Percentiles rank a stretch among this genome's conserved stretches.
phyloP scores from a whole-genome alignment of 1,140 invertebrate species.

The Eriosoma lanigerum region DNA sequence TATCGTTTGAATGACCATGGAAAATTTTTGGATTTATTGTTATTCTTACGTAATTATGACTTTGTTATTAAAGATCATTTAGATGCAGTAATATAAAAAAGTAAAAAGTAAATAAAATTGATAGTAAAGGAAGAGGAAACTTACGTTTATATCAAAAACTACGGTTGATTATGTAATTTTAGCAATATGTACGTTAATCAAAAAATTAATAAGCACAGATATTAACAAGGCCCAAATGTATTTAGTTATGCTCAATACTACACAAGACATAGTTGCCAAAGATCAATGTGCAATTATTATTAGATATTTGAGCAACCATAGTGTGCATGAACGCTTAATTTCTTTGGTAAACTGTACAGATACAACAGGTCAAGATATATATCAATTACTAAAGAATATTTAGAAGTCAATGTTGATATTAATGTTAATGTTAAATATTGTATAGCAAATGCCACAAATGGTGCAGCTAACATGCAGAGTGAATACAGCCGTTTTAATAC shows the following conservation, averaged over 20 bases:
- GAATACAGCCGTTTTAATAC: slow-evolving; percentile 53
- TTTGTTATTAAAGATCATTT: background rate
- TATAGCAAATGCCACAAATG: slow-evolving; percentile 52
- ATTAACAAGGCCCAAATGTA: slow-evolving; percentile 47
- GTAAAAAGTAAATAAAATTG: background rate
- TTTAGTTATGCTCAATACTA: slow-evolving; percentile 53
- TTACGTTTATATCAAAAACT: slow-evolving; percentile 3
- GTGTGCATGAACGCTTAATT: slow-evolving; percentile 50
- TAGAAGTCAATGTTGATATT: too few species aligned
- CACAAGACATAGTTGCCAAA: slow-evolving; percentile 53
- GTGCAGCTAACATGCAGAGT: slow-evolving; percentile 53
- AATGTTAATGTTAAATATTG: slow-evolving; percentile 1
- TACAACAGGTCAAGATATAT: slow-evolving; percentile 5
- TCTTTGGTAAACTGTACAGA: slow-evolving; percentile 43
- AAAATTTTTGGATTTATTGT: background rate
- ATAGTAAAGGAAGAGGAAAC: slow-evolving; percentile 1
- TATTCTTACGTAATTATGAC: background rate
- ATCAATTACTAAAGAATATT: background rate
- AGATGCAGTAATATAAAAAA: background rate
- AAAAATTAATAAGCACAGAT: background rate
- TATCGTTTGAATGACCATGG: background rate
- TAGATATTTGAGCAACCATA: slow-evolving; percentile 45
- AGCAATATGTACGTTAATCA: background rate
- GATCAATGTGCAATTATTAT: slow-evolving; percentile 53
- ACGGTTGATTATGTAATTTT: slow-evolving; percentile 9